phyloP scores from a whole-genome alignment of 2,113 vertebrate genomes.

The Alosa alosa region DNA sequence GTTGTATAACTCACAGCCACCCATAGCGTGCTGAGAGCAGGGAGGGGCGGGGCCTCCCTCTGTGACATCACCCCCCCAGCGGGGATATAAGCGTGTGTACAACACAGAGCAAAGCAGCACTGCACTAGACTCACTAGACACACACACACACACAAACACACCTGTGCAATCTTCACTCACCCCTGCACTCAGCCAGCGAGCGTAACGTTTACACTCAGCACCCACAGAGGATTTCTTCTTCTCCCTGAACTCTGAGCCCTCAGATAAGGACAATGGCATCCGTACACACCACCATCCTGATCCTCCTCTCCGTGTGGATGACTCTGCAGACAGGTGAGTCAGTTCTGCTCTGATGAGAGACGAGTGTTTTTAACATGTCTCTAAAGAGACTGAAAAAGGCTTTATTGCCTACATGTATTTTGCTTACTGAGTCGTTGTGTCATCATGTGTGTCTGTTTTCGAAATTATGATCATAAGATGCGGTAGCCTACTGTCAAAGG shows the following conservation, averaged over 20 bases:
- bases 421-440: neutral
- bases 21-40: slow-evolving; percentile 16
- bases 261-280: slow-evolving; percentile 48
- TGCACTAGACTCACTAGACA: slow-evolving; percentile 37
- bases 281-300: slow-evolving; percentile 48
- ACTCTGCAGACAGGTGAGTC: slow-evolving; percentile 52
- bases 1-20: slow-evolving; percentile 38
- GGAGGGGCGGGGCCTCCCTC: slow-evolving; percentile 50
- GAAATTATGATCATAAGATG: neutral
- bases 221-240: neutral
- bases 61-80: slow-evolving; percentile 49
- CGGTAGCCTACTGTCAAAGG: neutral
- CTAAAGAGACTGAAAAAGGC: too few species aligned
- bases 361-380: slow-evolving; percentile 41
- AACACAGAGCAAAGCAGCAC: slow-evolving; percentile 24
- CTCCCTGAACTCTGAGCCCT: slow-evolving; percentile 17
- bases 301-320: slow-evolving; percentile 49
- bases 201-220: neutral
- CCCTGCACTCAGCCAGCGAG: neutral
- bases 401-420: neutral
- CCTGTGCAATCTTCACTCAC: neutral
- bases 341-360: neutral
- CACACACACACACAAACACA: slow-evolving; percentile 49
- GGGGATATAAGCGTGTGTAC: slow-evolving; percentile 50
- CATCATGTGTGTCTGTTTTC: neutral